Base-by-base conservation (phyloP, 2,888 invertebrate species). In the Phyllotreta striolata region DNA sequence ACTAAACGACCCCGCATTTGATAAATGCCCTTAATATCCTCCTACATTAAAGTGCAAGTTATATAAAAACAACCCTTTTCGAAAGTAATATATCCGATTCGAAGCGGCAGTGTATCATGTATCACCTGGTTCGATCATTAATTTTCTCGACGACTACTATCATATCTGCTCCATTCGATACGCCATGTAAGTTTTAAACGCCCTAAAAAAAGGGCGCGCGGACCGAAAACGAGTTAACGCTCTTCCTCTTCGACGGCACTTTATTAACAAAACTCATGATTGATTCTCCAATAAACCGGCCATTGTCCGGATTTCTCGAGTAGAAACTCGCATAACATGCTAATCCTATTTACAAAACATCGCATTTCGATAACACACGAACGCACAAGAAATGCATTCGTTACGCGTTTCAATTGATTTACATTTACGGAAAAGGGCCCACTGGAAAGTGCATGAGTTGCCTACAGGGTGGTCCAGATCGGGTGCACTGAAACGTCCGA, bases 121-220 rank as follows among this genome's bases (percentile, higher is more conserved):
- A 70, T 73, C 73, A 73, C 71, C 73, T 72, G 73, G 72, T 66
- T 49, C 46, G 60, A 64, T 67, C 68, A 72, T 72, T 68, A 70
- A 64, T 67, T 67, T 57, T 41, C 69, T 6, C 47, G 73, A 70
- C 66, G 68, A 63, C 67, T 71, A 63, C 63, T 72, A 72, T 73
- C 71, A 73, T 75, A 74, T 72, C 72, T 71, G 56, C 55, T 68
- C 68, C 67, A 75, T 75, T 74, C 73, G 72, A 73, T 72, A 74
- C 68, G 66, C 64, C 58, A 43, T 59, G 44, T 58, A 66, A 67
- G 7, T 14, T 8, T 67, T 58, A 55, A 55, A 39, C 54, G 14
- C 47, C 49, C 49, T 49, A 49, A 12, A 49, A 34, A 34, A 24
- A 41, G 55, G 43, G 43, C n/a, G 59, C 51, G 59, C 52, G 52